Base-by-base conservation (phyloP, 2,888 invertebrate genomes). In the Pollenia angustigena region DNA sequence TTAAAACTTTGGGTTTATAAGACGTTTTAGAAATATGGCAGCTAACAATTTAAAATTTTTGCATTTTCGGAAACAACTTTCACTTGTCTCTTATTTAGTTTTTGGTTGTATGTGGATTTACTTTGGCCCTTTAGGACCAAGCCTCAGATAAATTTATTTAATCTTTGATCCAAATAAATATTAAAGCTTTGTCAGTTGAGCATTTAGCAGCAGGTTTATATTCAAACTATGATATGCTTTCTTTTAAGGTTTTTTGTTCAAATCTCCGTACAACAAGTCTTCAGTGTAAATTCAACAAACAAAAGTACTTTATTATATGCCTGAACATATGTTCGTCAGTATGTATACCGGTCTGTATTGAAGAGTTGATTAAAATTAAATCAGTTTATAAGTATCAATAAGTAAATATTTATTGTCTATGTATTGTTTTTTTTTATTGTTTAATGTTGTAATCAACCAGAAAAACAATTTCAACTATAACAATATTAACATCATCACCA, bases 281-380 rank as follows among this genome's bases (percentile, higher is more conserved):
- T 16, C 18, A 40, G 72, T 74, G 84, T 58, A n/a, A 32, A 18
- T 44, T 2, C 23, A 23, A 12, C n/a, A 40, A 68, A 10, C 0
- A n/a, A 23, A 44, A 62, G 54, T n/a, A 54, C 12, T 42, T 16
- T 32, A 64, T 66, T 16, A 50, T n/a, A 44, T 85, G 32, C 23
- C 18, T 71, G 56, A 64, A 62, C 64, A 42, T 52, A 56, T 56
- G 44, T 64, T 52, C 18, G 62, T 62, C 52, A 2, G 42, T 16
- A 16, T 42, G 42, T 52, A 23, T 23, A 23, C 23, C 14, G n/a
- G 18, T 54, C 32, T 68, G 78, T 62, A 80, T 62, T 46, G 40
- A 72, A 64, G 58, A 32, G 68, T 11, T 75, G 58, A 76, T 82
- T 52, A 69, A 75, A 69, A n/a, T 42, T 69, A 16, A 66, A 68